Conservation (phyloP, 1,140 invertebrate species). For the Caerostris extrusa region DNA sequence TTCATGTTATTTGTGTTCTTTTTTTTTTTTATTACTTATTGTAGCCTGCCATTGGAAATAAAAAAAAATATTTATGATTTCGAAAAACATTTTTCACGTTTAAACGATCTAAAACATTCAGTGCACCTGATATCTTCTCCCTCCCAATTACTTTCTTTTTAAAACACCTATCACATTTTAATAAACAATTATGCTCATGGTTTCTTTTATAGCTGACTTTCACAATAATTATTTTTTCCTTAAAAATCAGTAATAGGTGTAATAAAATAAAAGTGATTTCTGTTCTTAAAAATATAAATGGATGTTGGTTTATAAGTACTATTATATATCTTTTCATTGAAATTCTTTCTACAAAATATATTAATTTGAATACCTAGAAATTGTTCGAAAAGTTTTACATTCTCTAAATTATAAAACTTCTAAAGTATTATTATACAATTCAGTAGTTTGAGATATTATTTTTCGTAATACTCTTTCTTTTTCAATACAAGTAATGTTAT, state of each 20-base stretch:
- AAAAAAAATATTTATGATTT: slow-evolving; percentile 39
- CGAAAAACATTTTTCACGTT: slow-evolving; percentile 17
- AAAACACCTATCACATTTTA: slow-evolving; percentile 12
- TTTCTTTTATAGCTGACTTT: background rate
- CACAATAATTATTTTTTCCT: slow-evolving; percentile 34
- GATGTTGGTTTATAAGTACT: background rate
- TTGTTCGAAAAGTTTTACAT: slow-evolving; percentile 23
- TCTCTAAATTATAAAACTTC: background rate
- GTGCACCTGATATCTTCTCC: background rate
- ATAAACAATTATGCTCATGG: slow-evolving; percentile 8
- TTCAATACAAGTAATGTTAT: background rate
- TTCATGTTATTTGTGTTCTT: no score
- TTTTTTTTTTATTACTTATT: no score
- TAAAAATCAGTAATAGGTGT: slow-evolving; percentile 24
- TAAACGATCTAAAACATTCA: background rate
- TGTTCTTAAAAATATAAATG: slow-evolving; percentile 1
- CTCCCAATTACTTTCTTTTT: background rate
- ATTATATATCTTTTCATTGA: slow-evolving; percentile 4
- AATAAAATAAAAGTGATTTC: slow-evolving; percentile 15
- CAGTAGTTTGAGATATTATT: slow-evolving; percentile 10
- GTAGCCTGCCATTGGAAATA: no score
- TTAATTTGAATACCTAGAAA: slow-evolving; percentile 43
- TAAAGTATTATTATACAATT: background rate
- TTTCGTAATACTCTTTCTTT: background rate
- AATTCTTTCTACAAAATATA: slow-evolving; percentile 47